A percentile compares a stretch with the other conserved stretches of the same genome.
phyloP scores from a whole-genome alignment of 2,113 vertebrate species.

The Microcebus lehilahytsara region DNA sequence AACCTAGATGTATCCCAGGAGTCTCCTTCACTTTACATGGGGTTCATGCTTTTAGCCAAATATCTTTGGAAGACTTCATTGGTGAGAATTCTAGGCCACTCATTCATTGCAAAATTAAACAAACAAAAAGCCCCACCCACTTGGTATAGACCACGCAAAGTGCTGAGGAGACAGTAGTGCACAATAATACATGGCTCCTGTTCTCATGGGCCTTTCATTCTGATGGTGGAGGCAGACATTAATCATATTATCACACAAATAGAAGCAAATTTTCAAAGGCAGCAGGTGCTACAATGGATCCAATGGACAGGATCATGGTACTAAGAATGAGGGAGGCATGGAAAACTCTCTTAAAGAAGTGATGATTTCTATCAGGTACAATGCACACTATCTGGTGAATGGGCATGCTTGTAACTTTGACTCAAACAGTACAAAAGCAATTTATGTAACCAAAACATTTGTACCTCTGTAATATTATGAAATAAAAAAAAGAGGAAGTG shows the following conservation, averaged over 20 bases:
- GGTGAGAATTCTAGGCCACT: neutral
- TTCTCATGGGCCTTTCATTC: neutral
- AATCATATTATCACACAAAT: neutral
- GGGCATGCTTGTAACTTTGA: no score
- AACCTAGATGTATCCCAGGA: neutral
- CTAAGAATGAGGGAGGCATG: neutral
- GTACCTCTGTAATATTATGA: no score
- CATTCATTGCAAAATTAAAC: neutral
- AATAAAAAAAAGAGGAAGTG: neutral
- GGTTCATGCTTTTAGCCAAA: neutral
- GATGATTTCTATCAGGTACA: neutral
- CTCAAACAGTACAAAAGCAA: no score
- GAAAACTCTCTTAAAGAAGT: conserved; percentile 15
- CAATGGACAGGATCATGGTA: neutral
- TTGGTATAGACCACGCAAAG: neutral
- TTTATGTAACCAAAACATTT: no score
- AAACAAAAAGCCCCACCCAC: neutral
- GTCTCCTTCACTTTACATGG: neutral
- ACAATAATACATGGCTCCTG: neutral
- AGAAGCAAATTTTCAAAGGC: neutral
- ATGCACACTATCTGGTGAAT: no score
- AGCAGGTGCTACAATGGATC: neutral
- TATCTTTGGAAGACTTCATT: neutral
- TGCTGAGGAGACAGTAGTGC: neutral
- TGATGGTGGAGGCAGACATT: neutral